Base-by-base conservation (phyloP, 2,888 invertebrate genomes). In the Holacanthella duospinosa region DNA sequence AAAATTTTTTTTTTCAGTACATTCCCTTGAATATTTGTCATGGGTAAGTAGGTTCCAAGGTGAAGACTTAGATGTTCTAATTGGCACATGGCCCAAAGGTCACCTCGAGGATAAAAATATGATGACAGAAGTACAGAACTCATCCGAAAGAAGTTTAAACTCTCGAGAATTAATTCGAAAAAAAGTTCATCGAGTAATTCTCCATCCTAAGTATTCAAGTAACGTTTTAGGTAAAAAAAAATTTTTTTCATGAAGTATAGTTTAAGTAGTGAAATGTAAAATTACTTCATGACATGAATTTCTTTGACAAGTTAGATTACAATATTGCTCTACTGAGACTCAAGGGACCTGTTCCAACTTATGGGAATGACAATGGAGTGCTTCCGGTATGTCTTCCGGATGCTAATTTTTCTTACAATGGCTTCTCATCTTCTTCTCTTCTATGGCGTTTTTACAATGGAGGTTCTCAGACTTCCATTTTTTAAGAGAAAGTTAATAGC, bases 241-340 rank as follows among this genome's bases (percentile, higher is more conserved):
- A 29, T 24, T 25, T 36, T 21, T 25, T 12, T 56, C 4, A 24
- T 56, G 27, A 28, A 24, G n/a, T n/a, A 28, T 25, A 28, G 29
- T 26, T 56, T n/a, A 16, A 36, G 6, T 36, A 12, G 16, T 36
- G 56, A 12, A 56, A 24, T 28, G 19, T n/a, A 6, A 3, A 58
- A 29, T 29, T 3, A 21, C 9, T 19, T 29, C 24, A 36, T 29
- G 48, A 9, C 12, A 36, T 36, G 36, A 16, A 9, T 9, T 36
- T 36, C 36, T n/a, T n/a, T 28, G 12, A 29, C 2, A 3, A 6
- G 29, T 2, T 29, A 68, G 71, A 71, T 44, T 65, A 79, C 68
- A 79, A 79, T 67, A 76, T 79, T 44, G 79, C 78, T 16, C 66
- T 79, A 9, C 67, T 79, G 9, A 72, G 75, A 63, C 68, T 79